phyloP scores from a whole-genome alignment of 2,113 vertebrate species.

The Alouatta palliata region DNA sequence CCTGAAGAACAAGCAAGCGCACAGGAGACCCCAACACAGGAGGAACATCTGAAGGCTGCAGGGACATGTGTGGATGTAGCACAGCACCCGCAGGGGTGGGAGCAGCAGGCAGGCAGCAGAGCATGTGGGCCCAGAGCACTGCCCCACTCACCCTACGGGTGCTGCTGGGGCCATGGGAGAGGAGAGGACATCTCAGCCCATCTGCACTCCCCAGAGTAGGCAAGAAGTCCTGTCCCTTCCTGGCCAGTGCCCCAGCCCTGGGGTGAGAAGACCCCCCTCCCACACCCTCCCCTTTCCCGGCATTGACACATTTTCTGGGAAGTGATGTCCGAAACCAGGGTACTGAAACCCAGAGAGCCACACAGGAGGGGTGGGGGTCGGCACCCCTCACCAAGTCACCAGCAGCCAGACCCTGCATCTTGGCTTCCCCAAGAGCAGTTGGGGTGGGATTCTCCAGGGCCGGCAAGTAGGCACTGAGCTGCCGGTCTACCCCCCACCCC shows the following conservation, averaged over 20 bases:
- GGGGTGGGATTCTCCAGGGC: not conserved
- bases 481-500: not conserved
- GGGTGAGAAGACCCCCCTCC: not conserved
- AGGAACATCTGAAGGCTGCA: not conserved
- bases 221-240: not conserved
- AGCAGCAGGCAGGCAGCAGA: not conserved
- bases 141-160: not conserved
- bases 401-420: not conserved
- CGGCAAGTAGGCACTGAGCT: conserved; percentile 5
- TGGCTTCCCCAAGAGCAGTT: not conserved
- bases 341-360: not conserved
- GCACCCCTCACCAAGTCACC: not conserved
- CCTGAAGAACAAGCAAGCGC: not conserved
- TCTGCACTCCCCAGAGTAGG: not conserved
- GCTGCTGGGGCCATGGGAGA: not conserved
- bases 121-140: not conserved
- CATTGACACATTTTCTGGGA: not conserved
- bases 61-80: not conserved
- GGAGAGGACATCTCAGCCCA: not conserved
- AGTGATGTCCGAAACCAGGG: not conserved
- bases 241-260: not conserved
- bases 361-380: not conserved
- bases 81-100: not conserved
- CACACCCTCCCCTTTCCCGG: not conserved
- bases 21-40: not conserved